These are phyloP conservation scores for Papilio demoleus DNA, from an alignment of 2,888 invertebrate genomes.

Conservation along the genomic window DNA sequence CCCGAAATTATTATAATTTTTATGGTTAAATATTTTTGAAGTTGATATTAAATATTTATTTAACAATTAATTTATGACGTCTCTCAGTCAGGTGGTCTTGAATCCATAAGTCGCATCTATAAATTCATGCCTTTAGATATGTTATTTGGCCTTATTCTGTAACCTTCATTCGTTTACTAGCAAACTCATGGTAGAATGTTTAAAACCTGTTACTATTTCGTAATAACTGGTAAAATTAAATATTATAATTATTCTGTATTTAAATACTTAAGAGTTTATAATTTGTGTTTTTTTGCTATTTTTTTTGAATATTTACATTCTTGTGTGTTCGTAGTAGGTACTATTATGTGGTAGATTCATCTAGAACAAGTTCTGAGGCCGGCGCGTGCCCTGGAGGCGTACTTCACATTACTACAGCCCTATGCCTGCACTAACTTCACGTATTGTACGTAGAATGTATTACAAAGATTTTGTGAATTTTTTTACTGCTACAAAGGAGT, in stretches of 20 bases:
- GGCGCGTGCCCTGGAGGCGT: slow-evolving; percentile 32
- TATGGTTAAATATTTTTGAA: too few relatives aligned
- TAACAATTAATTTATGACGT: too few relatives aligned
- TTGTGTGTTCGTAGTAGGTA: background rate
- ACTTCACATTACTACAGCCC: slow-evolving; percentile 24
- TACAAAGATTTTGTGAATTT: background rate
- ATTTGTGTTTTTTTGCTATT: background rate
- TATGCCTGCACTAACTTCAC: slow-evolving; percentile 18
- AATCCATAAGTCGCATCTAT: too few relatives aligned
- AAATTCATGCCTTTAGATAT: background rate
- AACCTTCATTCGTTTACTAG: background rate
- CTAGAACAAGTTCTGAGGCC: slow-evolving; percentile 31
- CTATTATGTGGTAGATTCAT: slow-evolving; percentile 9
- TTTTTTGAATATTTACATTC: background rate
- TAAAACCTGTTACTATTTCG: slow-evolving; percentile 7
- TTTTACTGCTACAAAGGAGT: background rate
- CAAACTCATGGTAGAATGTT: background rate
- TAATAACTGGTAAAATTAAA: background rate
- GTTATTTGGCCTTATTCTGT: slow-evolving; percentile 4
- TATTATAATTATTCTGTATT: background rate
- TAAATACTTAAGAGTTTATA: background rate
- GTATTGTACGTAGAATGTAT: slow-evolving; percentile 27
- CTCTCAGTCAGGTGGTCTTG: too few relatives aligned
- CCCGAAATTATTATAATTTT: too few relatives aligned
- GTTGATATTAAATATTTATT: too few relatives aligned